These are phyloP conservation scores for Catharus ustulatus DNA, from an alignment of 2,797 vertebrate species.

Conservation along the genomic window DNA sequence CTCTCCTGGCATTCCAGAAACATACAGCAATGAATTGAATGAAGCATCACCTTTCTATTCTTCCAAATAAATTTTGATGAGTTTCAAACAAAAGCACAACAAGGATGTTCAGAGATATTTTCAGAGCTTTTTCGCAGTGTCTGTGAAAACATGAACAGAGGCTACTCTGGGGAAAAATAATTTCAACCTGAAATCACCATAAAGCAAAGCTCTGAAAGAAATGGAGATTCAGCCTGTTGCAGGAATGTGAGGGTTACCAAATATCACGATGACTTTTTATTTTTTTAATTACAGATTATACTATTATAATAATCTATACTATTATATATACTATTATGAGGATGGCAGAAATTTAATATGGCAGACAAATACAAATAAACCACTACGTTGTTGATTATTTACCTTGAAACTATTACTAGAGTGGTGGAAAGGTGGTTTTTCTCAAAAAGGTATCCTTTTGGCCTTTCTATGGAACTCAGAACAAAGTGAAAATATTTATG, in stretches of 20 bases:
- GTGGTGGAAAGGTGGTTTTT: neutral
- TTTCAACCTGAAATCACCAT: neutral
- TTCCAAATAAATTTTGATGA: neutral
- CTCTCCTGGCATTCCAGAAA: neutral
- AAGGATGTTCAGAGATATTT: neutral
- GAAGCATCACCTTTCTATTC: neutral
- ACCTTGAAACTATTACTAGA: neutral
- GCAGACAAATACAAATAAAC: neutral
- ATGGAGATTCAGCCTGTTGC: neutral
- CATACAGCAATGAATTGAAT: rapidly evolving
- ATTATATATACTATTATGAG: neutral
- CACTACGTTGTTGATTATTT: neutral
- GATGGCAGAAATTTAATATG: neutral
- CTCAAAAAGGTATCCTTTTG: neutral
- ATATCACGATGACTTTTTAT: neutral
- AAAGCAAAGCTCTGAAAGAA: neutral
- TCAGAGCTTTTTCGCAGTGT: neutral
- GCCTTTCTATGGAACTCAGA: neutral
- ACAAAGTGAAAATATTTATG: neutral
- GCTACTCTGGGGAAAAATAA: neutral
- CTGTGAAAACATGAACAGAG: neutral
- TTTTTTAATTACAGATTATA: neutral
- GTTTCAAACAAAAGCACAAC: neutral
- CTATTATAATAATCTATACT: too few relatives aligned
- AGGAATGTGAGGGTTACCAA: neutral